Percentiles rank a stretch among this genome's conserved stretches.
Conservation (phyloP, 2,113 vertebrate species). For the Choloepus hoffmanni region DNA sequence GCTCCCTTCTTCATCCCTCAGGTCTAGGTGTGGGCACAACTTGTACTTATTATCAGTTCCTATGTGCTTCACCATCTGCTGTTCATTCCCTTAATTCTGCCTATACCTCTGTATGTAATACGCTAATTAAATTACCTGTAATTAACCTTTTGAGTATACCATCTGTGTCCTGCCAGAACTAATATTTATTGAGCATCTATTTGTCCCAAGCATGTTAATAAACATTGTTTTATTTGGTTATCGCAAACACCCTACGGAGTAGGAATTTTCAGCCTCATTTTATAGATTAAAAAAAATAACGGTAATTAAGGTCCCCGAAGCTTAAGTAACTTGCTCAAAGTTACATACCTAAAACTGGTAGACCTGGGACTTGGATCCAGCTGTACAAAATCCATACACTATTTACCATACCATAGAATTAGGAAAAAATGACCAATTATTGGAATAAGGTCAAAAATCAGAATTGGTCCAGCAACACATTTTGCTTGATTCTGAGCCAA, state of each 20-base stretch:
- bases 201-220: background rate
- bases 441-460: background rate
- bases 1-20: background rate
- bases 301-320: background rate
- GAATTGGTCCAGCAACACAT: background rate
- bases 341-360: background rate
- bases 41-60: background rate
- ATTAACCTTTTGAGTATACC: slow-evolving; percentile 41
- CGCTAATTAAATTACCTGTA: slow-evolving; percentile 43
- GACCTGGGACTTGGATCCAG: background rate
- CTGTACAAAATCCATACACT: background rate
- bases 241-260: background rate
- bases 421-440: background rate
- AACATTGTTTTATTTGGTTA: background rate
- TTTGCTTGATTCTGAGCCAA: background rate
- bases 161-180: background rate
- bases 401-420: background rate
- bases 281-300: background rate
- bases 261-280: background rate
- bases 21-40: background rate
- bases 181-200: background rate
- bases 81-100: background rate
- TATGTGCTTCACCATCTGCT: slow-evolving; percentile 1
- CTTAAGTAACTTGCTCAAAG: slow-evolving; percentile 39
- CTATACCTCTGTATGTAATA: background rate